These are phyloP conservation scores for Mycetomoellerius zeteki DNA, from an alignment of 1,140 invertebrate species.

Conservation along the genomic window DNA sequence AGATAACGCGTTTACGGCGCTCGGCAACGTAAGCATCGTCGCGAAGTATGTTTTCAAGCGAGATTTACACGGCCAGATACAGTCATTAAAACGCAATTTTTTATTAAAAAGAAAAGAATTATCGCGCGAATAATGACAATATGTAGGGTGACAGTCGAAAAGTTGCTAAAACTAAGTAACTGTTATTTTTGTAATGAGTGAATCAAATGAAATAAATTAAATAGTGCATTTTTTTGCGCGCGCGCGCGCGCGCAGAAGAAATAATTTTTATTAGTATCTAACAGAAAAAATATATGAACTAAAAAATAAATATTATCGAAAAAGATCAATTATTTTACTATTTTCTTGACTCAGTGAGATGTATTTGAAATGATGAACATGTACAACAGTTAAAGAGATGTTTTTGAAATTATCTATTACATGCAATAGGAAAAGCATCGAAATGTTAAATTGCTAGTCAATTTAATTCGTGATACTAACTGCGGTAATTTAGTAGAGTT, in stretches of 20 bases:
- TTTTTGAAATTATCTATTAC: neutral
- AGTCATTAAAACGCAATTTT: neutral
- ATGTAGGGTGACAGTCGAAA: neutral
- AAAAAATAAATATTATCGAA: neutral
- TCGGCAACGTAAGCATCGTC: constrained; percentile 11
- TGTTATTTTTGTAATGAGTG: neutral
- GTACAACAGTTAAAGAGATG: neutral
- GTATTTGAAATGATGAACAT: neutral
- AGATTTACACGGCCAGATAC: neutral
- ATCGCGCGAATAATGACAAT: constrained; percentile 19
- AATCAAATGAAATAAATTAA: neutral
- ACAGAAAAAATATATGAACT: neutral
- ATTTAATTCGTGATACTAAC: too few relatives aligned
- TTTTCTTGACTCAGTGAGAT: neutral
- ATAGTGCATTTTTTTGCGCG: neutral
- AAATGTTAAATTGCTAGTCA: too few relatives aligned
- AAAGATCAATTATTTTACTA: neutral
- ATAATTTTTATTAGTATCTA: neutral
- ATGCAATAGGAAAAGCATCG: too few relatives aligned
- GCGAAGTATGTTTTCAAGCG: constrained; percentile 7
- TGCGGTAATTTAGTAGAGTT: too few relatives aligned
- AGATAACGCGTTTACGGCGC: constrained; percentile 30
- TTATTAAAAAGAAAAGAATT: neutral
- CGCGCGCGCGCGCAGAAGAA: too few relatives aligned
- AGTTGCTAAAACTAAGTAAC: neutral